Evolutionary conservation across 2,113 vertebrate species (phyloP).

Genomic region (Burhinus oedicnemus): DNA sequence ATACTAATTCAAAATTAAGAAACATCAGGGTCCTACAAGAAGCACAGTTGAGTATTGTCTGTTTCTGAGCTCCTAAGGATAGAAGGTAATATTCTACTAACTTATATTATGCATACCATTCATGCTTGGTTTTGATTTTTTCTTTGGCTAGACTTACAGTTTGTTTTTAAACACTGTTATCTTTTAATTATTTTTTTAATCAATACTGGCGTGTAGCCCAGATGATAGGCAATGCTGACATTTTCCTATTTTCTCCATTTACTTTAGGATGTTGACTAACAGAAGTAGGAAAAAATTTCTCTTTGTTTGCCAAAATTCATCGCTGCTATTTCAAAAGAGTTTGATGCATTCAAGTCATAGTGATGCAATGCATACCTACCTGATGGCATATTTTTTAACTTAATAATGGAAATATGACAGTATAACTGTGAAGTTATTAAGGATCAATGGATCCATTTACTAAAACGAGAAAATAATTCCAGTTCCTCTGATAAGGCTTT

Average conservation of each 20-base stretch:
- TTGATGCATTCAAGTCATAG: not conserved
- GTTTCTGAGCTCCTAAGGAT: not conserved
- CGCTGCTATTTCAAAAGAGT: not conserved
- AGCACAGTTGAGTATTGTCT: not conserved
- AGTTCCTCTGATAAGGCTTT: slow-evolving; percentile 1
- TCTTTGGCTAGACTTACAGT: not conserved
- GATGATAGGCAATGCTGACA: not conserved
- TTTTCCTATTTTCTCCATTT: not conserved
- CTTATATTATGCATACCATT: not conserved
- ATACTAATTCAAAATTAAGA: not conserved
- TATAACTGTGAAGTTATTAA: not conserved
- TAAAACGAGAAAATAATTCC: slow-evolving; percentile 37
- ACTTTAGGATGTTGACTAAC: not conserved
- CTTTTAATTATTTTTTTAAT: slow-evolving; percentile 2
- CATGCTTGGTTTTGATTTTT: not conserved
- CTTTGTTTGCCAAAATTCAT: not conserved
- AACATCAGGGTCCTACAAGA: not conserved
- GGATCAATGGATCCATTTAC: slow-evolving; percentile 10
- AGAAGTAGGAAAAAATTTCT: not conserved
- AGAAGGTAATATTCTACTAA: not conserved
- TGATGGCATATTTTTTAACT: not conserved
- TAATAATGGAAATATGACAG: not conserved
- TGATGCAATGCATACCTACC: not conserved
- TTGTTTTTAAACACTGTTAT: not conserved
- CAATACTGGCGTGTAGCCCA: not conserved